Evolutionary conservation across 2,888 invertebrate genomes (phyloP), one percentile per base, ranked within the genome.

Genomic region (Clostera curtula): DNA sequence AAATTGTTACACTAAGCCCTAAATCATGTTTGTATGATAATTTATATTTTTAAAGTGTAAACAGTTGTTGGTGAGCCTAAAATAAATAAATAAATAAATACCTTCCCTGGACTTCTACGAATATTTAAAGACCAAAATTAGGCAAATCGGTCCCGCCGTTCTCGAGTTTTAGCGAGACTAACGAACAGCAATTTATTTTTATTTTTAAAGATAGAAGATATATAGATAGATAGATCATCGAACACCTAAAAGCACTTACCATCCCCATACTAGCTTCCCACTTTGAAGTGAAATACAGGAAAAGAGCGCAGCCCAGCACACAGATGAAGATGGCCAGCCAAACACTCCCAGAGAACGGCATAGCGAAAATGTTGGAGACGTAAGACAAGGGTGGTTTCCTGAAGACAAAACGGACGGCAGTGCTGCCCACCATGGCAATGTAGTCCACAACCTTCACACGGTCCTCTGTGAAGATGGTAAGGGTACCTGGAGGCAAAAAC

Each of bases 351-450:
- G 86, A 82, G 60, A 91, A 91, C 0, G 91, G 90, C 2, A 90
- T 58, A 0, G 85, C 70, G 61, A 89, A 91, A 45, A 91, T 87
- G 43, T 91, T 91, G 24, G 86, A 83, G 3, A 90, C 80, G 28
- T 87, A 85, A 0, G 90, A 87, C 0, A 90, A 72, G 0, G 90
- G 87, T 0, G 91, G 90, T 35, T 88, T 87, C 0, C 88, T 80
- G 65, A 90, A 90, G 11, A 91, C 77, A 48, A 91, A 89, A 13
- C 80, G 75, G 1, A 87, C 80, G 0, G 71, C 70, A 0, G 87
- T 86, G 5, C 77, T 69, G 0, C 85, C 83, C 0, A 86, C 85
- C 71, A 86, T 79, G 3, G 86, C 84, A 5, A 88, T 72, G 54
- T 86, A 88, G 43, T 88, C 87, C 0, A 87, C 61, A 0, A 66